These are phyloP conservation scores for Oceanites oceanicus DNA, from an alignment of 2,113 vertebrate genomes.

Conservation along the genomic window DNA sequence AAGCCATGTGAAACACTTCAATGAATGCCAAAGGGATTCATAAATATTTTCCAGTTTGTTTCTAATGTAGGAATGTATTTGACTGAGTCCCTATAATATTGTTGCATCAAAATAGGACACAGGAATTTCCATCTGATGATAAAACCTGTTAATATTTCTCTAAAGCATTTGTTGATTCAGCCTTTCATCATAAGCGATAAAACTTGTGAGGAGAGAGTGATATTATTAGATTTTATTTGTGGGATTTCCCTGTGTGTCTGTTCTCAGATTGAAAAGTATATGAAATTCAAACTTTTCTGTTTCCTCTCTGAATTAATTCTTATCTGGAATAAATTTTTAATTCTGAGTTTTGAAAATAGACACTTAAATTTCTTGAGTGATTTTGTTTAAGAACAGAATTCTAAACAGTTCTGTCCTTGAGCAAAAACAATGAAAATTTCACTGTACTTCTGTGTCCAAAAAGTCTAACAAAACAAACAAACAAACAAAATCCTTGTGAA, in stretches of 20 bases:
- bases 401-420: neutral
- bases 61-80: neutral
- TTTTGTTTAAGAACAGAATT: neutral
- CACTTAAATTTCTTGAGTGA: neutral
- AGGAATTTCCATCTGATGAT: neutral
- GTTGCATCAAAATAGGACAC: neutral
- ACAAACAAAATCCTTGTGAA: neutral
- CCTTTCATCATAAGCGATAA: neutral
- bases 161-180: neutral
- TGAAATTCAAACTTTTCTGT: neutral
- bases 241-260: neutral
- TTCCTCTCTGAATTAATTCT: neutral
- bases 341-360: neutral
- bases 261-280: neutral
- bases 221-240: neutral
- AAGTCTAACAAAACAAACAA: neutral
- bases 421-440: neutral
- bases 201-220: neutral
- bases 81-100: neutral
- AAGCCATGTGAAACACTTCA: neutral
- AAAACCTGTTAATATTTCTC: neutral
- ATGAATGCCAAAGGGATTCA: neutral
- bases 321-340: neutral
- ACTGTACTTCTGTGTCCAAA: neutral
- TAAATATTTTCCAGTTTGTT: neutral